phyloP scores from a whole-genome alignment of 2,797 vertebrate species.

The Eulemur mongoz region DNA sequence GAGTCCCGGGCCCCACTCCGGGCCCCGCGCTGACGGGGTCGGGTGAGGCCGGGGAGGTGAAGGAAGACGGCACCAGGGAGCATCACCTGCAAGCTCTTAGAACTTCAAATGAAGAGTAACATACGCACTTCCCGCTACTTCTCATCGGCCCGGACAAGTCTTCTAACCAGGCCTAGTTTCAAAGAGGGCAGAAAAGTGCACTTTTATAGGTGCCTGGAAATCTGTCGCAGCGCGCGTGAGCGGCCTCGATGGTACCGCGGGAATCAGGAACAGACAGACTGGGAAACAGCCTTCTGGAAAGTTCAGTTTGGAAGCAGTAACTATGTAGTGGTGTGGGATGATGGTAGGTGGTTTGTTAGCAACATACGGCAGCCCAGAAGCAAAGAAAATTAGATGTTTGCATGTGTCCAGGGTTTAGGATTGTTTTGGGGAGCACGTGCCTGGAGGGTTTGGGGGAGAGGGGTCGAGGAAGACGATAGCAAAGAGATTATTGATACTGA shows the following conservation, averaged over 20 bases:
- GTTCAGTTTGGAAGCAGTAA: not conserved
- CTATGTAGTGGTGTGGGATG: not conserved
- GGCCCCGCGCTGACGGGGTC: not conserved
- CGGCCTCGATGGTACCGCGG: too few relatives aligned
- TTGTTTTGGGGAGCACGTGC: not conserved
- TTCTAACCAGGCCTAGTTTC: not conserved
- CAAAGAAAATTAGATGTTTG: not conserved
- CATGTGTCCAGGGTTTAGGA: not conserved
- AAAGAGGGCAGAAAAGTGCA: not conserved
- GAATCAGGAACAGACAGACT: not conserved
- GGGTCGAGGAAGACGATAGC: not conserved
- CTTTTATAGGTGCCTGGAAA: not conserved
- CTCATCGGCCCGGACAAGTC: not conserved
- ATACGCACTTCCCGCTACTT: not conserved
- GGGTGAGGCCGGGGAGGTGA: too few relatives aligned
- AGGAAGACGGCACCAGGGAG: not conserved
- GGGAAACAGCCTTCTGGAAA: not conserved
- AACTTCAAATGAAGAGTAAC: not conserved
- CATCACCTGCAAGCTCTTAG: not conserved
- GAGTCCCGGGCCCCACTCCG: not conserved
- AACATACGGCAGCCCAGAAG: not conserved
- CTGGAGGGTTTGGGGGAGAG: not conserved
- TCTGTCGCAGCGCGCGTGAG: not conserved
- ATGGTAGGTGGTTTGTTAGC: not conserved
- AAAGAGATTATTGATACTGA: not conserved